Evolutionary conservation across 2,888 invertebrate genomes (phyloP), one percentile per base, ranked within the genome.

Genomic region (Nesidiocoris tenuis): DNA sequence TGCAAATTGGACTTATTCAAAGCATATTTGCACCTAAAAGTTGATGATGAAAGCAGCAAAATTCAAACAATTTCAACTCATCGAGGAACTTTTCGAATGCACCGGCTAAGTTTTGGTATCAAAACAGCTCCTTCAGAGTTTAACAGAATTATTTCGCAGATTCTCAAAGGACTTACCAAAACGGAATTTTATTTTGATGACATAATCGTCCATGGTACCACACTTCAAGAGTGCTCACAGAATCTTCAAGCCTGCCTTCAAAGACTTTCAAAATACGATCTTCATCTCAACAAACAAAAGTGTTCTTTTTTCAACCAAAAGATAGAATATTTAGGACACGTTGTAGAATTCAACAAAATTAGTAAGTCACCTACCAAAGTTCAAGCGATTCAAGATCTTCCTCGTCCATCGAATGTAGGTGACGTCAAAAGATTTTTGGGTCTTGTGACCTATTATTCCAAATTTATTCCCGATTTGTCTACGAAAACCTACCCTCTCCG

Each of bases 81-180:
- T 39, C 24, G 39, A 2, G 66, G 66, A 7, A 25, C 17, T 7
- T 66, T 25, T 18, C 2, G 25, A 2, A 66, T 66, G 66, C 21
- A 66, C 17, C 25, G 66, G 3, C 66, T 66, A 2, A 66, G 66
- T 25, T 66, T 66, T 25, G 66, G 66, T 5, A 66, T 66, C 9
- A 66, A 66, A 66, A 66, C 66, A 1, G 66, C 66, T 7, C 66
- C 66, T 9, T 2, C 66, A n/a, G 66, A 66, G 9, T 66, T 66
- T 25, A 66, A 66, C 19, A 21, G 66, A 25, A 39, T 66, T 2
- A 9, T 66, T 2, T 66, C 39, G 2, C 66, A 66, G 39, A 17
- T 66, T 66, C 21, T 66, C 2, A 16, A 25, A 25, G 66, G 66
- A 2, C 3, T 54, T 2, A 24, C 66, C 16, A 66, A 66, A 66